A percentile compares a stretch with the other conserved stretches of the same genome.
phyloP scores from a whole-genome alignment of 2,888 invertebrate species.

The Linhomoeus sp. region DNA sequence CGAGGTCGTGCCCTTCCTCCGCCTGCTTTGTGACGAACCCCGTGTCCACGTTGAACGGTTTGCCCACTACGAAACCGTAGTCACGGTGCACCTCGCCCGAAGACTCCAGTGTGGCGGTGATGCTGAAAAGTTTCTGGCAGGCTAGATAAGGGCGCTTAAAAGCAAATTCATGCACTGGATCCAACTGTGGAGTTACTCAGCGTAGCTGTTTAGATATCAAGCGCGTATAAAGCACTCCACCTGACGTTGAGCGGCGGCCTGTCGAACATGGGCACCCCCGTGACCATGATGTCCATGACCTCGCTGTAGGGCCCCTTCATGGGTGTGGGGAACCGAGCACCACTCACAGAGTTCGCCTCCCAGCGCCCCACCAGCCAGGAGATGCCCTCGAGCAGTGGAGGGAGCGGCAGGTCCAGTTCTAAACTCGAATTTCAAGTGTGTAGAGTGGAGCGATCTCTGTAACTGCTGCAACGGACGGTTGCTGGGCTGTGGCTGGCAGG shows the following conservation, averaged over 20 bases:
- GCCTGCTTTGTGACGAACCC: conserved; percentile 10
- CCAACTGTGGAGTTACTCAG: too few species aligned
- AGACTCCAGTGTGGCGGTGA: too few species aligned
- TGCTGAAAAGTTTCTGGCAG: too few species aligned
- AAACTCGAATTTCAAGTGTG: not conserved
- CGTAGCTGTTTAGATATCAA: too few species aligned
- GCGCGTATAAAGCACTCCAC: too few species aligned
- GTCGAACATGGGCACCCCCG: conserved; percentile 20
- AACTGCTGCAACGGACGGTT: too few species aligned
- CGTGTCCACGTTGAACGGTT: conserved; percentile 18
- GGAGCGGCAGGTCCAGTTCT: conserved; percentile 16
- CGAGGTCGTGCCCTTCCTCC: not conserved
- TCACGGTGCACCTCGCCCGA: too few species aligned
- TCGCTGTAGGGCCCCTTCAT: conserved; percentile 16
- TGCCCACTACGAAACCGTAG: conserved; percentile 14
- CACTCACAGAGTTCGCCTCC: conserved; percentile 10
- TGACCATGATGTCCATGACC: conserved; percentile 14
- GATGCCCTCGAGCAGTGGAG: conserved; percentile 20
- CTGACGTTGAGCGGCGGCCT: conserved; percentile 22
- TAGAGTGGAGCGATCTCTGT: too few species aligned
- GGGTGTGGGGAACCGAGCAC: conserved; percentile 14
- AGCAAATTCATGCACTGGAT: too few species aligned
- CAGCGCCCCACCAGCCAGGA: conserved; percentile 22
- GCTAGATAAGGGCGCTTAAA: too few species aligned
- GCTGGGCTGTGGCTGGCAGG: conserved; percentile 7